Evolutionary conservation across 2,888 invertebrate species (phyloP), one percentile per base, ranked within the genome.

Genomic region (Apodemia mormo): DNA sequence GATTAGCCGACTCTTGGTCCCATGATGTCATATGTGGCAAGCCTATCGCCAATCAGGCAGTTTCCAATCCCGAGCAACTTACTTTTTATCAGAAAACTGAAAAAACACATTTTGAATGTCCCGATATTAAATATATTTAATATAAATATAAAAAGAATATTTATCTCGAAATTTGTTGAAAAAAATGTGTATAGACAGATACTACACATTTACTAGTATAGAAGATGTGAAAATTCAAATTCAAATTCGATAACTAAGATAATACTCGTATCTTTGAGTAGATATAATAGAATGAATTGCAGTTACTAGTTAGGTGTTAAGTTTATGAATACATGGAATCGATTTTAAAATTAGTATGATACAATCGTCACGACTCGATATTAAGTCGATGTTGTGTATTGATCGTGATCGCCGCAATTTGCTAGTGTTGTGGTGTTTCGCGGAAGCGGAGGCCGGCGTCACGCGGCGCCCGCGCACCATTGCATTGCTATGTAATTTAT

Each of bases 331-430:
- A 61, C 58, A 61, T 61, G 58, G 58, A 61, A 61, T 61, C 58
- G 58, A 61, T 61, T 66, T 66, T 52, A 29, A 45, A 65, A 65
- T 22, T 4, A 66, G 45, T 66, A 52, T 49, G 65, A 61, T 56
- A 67, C 61, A 45, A 54, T 58, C 43, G 61, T 58, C 37, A 68
- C 58, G 61, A 54, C 58, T 43, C 37, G 61, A 65, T 45, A 67
- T 67, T 68, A 33, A 61, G 58, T 58, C 68, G 72, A 64, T 58
- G 66, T 69, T 68, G 40, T 82, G 85, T 85, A 85, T 88, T 83
- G 87, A 83, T 89, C 89, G 89, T 90, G 90, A 88, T 88, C 82
- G 80, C 76, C 75, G 88, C 88, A 90, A 91, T 90, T 91, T 91
- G 83, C 83, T 85, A 81, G 87, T 87, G 87, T 85, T 82, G 49